phyloP scores from a whole-genome alignment of 2,888 invertebrate species.

The Nysson spinosus region DNA sequence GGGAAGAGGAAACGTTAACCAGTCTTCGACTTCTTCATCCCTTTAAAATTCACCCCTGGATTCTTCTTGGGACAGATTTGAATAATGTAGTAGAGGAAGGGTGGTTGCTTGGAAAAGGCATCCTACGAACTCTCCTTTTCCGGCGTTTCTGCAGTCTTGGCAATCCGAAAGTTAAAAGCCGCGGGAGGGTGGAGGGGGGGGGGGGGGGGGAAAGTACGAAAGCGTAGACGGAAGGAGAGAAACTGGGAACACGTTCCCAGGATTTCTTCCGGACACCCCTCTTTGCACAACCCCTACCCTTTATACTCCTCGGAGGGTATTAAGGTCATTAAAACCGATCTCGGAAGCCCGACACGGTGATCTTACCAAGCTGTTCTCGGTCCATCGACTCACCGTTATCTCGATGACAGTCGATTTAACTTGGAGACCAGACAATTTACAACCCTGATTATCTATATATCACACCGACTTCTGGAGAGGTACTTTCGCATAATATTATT shows the following conservation, averaged over 20 bases:
- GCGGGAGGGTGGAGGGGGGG: not conserved
- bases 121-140: constrained; percentile 1
- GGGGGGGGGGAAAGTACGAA: not conserved
- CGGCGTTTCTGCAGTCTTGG: constrained; percentile 9
- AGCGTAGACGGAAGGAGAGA: not conserved
- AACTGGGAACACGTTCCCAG: constrained; percentile 30
- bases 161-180: constrained; percentile 50
- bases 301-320: too few relatives aligned
- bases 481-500: not conserved
- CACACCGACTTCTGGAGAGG: not conserved
- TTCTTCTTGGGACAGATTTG: constrained; percentile 57
- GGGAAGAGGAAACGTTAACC: constrained; percentile 23
- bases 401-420: constrained; percentile 50
- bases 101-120: constrained; percentile 38
- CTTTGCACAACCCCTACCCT: too few relatives aligned
- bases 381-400: constrained; percentile 42
- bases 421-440: constrained; percentile 26
- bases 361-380: constrained; percentile 30
- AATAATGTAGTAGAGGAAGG: constrained; percentile 55
- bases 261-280: constrained; percentile 18
- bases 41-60: constrained; percentile 59
- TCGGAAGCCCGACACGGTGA: constrained; percentile 15
- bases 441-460: constrained; percentile 14
- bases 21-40: constrained; percentile 52
- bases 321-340: constrained; percentile 48